Conservation (phyloP, 2,797 vertebrate species). For the Eulemur mongoz region DNA sequence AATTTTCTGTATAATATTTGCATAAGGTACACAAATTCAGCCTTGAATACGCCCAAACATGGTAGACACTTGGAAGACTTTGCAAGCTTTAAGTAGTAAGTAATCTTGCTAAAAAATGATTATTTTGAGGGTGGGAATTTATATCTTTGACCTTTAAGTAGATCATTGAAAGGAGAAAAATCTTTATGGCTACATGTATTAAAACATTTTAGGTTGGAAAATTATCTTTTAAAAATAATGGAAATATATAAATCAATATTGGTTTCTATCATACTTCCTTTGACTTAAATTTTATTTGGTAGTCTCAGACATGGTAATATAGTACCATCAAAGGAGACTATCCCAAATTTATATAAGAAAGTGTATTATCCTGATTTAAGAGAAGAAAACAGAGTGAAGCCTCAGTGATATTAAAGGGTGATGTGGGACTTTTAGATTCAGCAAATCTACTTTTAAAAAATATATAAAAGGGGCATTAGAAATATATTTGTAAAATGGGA, state of each 20-base stretch:
- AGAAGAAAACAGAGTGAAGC: neutral
- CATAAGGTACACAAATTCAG: neutral
- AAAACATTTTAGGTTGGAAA: constrained; percentile 18
- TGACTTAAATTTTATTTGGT: constrained; percentile 5
- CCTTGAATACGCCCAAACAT: neutral
- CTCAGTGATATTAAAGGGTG: constrained; percentile 14
- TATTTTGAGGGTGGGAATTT: neutral
- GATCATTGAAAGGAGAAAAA: constrained; percentile 4
- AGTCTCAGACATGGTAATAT: neutral
- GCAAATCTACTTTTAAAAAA: neutral
- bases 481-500: constrained; percentile 6
- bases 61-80: constrained; percentile 7
- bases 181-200: neutral
- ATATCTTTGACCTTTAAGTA: constrained; percentile 45
- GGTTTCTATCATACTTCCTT: neutral
- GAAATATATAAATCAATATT: constrained; percentile 38
- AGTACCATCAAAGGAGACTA: neutral
- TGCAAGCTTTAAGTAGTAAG: neutral
- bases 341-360: constrained; percentile 44
- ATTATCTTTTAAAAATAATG: constrained; percentile 20
- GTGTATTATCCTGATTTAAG: neutral
- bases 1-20: neutral
- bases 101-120: neutral
- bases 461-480: neutral
- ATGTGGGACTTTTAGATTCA: constrained; percentile 1